Evolutionary conservation across 2,113 vertebrate genomes (phyloP).

Genomic region (Diadophis punctatus): DNA sequence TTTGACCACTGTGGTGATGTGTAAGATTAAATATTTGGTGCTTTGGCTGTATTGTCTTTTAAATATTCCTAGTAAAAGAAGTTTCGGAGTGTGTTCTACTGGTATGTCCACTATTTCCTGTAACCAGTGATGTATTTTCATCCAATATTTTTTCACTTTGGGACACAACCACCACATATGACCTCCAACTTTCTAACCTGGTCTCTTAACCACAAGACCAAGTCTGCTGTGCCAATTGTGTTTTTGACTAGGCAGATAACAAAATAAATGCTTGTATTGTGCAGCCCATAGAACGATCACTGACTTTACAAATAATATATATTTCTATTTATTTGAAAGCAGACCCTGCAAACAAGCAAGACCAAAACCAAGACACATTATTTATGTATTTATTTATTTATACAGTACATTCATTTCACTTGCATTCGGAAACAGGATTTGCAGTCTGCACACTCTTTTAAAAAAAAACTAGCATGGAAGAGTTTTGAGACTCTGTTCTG

Average conservation of each 20-base stretch:
- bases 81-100: no score
- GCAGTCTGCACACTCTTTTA: neutral
- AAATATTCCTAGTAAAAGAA: no score
- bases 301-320: neutral
- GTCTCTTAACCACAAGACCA: neutral
- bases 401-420: neutral
- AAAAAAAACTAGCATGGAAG: neutral
- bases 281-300: neutral
- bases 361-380: neutral
- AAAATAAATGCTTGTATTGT: neutral
- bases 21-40: no score
- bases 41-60: no score
- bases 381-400: neutral
- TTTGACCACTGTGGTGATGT: no score
- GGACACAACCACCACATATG: no score
- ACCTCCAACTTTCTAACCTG: neutral
- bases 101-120: no score
- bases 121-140: no score
- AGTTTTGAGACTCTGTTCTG: constrained; percentile 28
- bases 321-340: neutral
- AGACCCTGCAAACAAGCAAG: neutral
- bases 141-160: no score
- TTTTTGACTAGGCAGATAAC: neutral
- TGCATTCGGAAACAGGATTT: neutral
- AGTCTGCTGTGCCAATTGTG: neutral